Percentiles rank a stretch among this genome's conserved stretches.
phyloP scores from a whole-genome alignment of 1,140 invertebrate species.

The Hycleus phaleratus region DNA sequence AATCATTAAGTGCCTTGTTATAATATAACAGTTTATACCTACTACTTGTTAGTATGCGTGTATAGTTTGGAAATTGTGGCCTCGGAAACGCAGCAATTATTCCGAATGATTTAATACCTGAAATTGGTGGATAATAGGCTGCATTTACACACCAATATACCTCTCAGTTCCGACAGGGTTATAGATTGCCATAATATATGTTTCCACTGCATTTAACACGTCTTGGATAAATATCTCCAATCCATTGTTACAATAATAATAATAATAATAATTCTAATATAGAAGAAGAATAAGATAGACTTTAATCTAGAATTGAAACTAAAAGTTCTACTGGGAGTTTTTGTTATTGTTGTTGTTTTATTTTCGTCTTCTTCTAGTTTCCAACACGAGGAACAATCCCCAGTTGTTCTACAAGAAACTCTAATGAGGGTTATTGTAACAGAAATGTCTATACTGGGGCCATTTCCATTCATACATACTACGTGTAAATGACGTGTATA shows the following conservation, averaged over 20 bases:
- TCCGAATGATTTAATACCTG: conserved; percentile 38
- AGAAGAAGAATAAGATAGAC: too few species aligned
- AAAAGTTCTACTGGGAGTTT: too few species aligned
- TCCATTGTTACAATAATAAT: background rate
- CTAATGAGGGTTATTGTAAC: too few species aligned
- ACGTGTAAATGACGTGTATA: conserved; percentile 34
- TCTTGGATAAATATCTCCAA: background rate
- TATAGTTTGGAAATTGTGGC: conserved; percentile 15
- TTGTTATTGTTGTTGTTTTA: too few species aligned
- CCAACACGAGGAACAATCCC: too few species aligned
- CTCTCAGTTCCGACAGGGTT: conserved; percentile 35
- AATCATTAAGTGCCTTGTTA: background rate
- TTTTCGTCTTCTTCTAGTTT: too few species aligned
- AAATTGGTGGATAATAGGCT: conserved; percentile 37
- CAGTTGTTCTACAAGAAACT: too few species aligned
- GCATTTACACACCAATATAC: conserved; percentile 38
- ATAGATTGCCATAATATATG: conserved; percentile 16
- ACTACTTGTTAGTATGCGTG: background rate
- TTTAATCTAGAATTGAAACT: too few species aligned
- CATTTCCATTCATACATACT: conserved; percentile 6
- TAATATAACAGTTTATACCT: background rate
- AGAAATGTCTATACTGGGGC: too few species aligned
- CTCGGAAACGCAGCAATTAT: conserved; percentile 31
- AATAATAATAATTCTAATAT: background rate
- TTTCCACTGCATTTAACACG: conserved; percentile 3